A percentile compares a stretch with the other conserved stretches of the same genome.
Conservation (phyloP, 2,113 vertebrate species). For the Rhynchomys soricoides region DNA sequence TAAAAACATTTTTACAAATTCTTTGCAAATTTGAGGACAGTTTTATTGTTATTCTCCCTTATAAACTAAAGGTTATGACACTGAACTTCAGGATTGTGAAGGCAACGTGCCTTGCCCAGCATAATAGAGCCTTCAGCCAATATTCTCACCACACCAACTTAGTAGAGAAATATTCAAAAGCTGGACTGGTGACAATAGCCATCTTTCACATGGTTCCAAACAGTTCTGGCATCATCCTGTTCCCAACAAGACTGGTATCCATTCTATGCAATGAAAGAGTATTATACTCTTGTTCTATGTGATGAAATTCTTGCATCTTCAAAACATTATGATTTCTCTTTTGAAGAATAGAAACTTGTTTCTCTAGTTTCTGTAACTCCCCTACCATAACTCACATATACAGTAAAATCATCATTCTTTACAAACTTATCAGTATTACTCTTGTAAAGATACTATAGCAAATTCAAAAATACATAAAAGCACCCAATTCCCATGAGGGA, state of each 20-base stretch:
- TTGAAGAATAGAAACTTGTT: not conserved
- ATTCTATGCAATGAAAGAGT: not conserved
- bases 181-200: not conserved
- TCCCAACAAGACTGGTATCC: not conserved
- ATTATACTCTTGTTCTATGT: not conserved
- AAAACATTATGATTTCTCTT: not conserved
- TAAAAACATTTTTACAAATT: not conserved
- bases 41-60: not conserved
- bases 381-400: not conserved
- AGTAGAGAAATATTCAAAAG: not conserved
- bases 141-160: not conserved
- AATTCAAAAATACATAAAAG: not conserved
- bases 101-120: not conserved
- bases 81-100: not conserved
- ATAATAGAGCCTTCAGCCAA: not conserved
- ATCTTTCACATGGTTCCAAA: not conserved
- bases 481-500: not conserved
- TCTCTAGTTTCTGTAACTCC: not conserved
- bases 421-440: not conserved
- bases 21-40: not conserved
- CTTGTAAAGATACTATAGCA: not conserved
- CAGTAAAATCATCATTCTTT: not conserved
- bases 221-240: not conserved
- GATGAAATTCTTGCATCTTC: not conserved
- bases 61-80: not conserved